Conservation (phyloP, 2,888 invertebrate genomes). For the Sphecodes monilicornis region DNA sequence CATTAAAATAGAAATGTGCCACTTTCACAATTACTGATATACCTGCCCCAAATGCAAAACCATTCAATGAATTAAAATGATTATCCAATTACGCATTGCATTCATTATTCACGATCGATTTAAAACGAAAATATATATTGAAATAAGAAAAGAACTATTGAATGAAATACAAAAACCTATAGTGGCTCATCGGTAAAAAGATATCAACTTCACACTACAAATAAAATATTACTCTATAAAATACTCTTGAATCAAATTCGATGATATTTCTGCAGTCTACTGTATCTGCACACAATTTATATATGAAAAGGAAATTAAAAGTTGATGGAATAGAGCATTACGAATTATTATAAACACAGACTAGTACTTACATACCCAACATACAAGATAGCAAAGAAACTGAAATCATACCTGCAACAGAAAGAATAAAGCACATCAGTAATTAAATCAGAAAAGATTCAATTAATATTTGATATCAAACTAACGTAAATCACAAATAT, state of each 20-base stretch:
- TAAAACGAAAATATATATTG: too few relatives aligned
- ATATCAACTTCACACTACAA: neutral
- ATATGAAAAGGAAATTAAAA: neutral
- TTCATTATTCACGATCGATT: too few relatives aligned
- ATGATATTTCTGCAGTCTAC: neutral
- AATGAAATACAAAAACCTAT: too few relatives aligned
- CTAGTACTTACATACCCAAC: neutral
- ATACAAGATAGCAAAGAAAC: neutral
- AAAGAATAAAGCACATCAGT: neutral
- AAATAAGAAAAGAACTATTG: too few relatives aligned
- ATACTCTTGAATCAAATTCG: neutral
- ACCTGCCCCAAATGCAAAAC: too few relatives aligned
- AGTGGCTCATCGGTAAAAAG: too few relatives aligned
- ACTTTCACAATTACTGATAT: too few relatives aligned
- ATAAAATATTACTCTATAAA: neutral
- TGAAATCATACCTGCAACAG: neutral
- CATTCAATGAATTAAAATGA: too few relatives aligned
- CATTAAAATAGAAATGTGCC: too few relatives aligned
- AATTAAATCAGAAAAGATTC: neutral
- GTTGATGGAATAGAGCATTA: neutral
- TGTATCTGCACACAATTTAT: neutral
- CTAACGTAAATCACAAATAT: neutral
- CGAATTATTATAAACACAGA: neutral
- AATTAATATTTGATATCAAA: neutral
- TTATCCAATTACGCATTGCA: too few relatives aligned